Evolutionary conservation across 2,113 vertebrate genomes (phyloP), one percentile per base, ranked within the genome.

Genomic region (Uropsilus gracilis): DNA sequence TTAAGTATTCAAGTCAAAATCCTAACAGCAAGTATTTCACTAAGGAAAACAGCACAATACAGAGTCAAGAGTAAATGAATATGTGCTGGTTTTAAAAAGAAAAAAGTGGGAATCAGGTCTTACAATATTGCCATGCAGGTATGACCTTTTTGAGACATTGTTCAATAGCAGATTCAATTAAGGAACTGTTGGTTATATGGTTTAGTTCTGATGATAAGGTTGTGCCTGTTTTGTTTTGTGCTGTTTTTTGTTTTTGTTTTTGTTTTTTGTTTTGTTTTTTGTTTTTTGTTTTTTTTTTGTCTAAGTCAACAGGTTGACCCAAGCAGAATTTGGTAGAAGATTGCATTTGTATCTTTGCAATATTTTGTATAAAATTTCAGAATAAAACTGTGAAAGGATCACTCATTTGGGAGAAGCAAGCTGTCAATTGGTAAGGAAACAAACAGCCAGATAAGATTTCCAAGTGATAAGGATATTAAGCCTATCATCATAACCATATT

Each of bases 161-260:
- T 37, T 30, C 64, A 5, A 63, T 39, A 2, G 28, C 12, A 86
- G 30, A 64, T 37, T 37, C 30, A 53, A 22, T n/a, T 44, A 16
- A 0, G 63, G 3, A 92, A 46, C 18, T n/a, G 2, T 17, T 8
- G 9, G 30, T 0, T 20, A 11, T 8, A 66, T 48, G 2, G 5
- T 6, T 34, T 28, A 71, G 22, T 3, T 37, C 46, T 68, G 5
- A 5, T 32, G 46, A 6, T 76, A n/a, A 64, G 16, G 20, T 63
- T 80, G 3, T 50, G 39, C 37, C 30, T 75, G 6, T 55, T 14
- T 68, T 6, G n/a, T n/a, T n/a, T n/a, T n/a, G n/a, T n/a, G n/a
- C n/a, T n/a, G n/a, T n/a, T n/a, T n/a, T n/a, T n/a, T n/a, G n/a
- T n/a, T n/a, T n/a, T n/a, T n/a, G n/a, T n/a, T n/a, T n/a, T n/a